Percentiles rank a stretch among this genome's conserved stretches.
Evolutionary conservation across 1,140 invertebrate species (phyloP).

Genomic region (Trichonephila inaurata): DNA sequence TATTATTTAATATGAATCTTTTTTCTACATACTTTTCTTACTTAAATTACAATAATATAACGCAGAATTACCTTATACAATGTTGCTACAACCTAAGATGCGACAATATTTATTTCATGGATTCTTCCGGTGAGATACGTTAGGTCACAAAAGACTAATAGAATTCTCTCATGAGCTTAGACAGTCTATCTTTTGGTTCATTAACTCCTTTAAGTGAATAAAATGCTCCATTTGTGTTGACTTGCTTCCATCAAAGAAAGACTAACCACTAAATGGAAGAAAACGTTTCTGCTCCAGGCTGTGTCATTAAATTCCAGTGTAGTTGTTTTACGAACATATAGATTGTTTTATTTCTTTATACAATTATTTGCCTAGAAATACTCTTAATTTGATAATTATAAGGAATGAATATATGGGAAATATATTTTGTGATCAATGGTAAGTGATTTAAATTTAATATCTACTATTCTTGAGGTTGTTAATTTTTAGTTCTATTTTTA

Average conservation of each 20-base stretch:
- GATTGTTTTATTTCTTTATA: no score
- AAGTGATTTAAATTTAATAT: no score
- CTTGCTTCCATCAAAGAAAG: background rate
- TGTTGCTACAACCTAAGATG: background rate
- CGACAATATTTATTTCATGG: background rate
- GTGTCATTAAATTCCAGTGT: no score
- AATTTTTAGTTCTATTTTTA: no score
- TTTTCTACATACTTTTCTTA: background rate
- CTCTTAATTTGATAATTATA: no score
- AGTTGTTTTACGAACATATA: no score
- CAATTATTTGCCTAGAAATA: no score
- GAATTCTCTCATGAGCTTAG: background rate
- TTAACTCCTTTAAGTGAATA: slow-evolving; percentile 19
- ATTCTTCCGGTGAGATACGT: background rate
- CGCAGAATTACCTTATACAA: background rate
- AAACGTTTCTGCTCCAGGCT: background rate
- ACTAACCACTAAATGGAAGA: background rate
- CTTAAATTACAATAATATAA: background rate
- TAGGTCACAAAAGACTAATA: background rate
- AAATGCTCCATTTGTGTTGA: slow-evolving; percentile 18
- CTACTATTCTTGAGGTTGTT: no score
- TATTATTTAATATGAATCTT: no score
- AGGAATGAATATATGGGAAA: no score
- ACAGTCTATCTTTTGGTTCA: background rate
- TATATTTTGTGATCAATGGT: no score